These are phyloP conservation scores for Callochromis pleurospilus DNA, from an alignment of 2,113 vertebrate genomes.

Conservation along the genomic window DNA sequence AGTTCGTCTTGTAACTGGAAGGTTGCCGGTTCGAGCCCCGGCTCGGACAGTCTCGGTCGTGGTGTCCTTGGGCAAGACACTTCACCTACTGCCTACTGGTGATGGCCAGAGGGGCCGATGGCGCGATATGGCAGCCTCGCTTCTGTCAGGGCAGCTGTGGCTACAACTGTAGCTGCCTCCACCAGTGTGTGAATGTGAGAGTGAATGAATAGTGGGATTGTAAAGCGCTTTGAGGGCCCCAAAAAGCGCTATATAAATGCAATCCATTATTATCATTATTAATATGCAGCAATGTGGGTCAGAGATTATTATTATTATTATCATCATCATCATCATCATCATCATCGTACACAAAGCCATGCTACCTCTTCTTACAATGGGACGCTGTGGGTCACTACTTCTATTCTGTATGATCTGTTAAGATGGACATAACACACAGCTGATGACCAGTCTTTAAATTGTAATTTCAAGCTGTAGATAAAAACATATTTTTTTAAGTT, in stretches of 20 bases:
- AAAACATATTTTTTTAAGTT: neutral
- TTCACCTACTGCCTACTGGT: neutral
- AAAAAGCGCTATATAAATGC: neutral
- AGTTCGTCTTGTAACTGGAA: neutral
- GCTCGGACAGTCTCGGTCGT: neutral
- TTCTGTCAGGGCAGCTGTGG: neutral
- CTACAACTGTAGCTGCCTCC: fast-evolving
- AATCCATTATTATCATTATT: neutral
- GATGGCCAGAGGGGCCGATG: fast-evolving
- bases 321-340: fast-evolving
- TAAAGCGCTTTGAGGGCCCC: neutral
- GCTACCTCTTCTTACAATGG: conserved; percentile 67
- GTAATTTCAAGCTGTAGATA: neutral
- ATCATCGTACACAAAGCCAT: conserved; percentile 63
- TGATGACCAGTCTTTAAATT: neutral
- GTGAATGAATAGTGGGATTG: neutral
- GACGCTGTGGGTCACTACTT: conserved; percentile 62
- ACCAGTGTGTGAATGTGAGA: neutral
- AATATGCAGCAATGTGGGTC: conserved; percentile 19
- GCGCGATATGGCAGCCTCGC: fast-evolving
- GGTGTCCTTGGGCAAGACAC: neutral
- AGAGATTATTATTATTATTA: neutral
- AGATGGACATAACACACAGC: conserved; percentile 60
- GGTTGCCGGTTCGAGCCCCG: fast-evolving
- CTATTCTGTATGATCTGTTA: conserved; percentile 80